A percentile compares a stretch with the other conserved stretches of the same genome.
phyloP scores from a whole-genome alignment of 2,113 vertebrate genomes.

The Falcunculus frontatus region DNA sequence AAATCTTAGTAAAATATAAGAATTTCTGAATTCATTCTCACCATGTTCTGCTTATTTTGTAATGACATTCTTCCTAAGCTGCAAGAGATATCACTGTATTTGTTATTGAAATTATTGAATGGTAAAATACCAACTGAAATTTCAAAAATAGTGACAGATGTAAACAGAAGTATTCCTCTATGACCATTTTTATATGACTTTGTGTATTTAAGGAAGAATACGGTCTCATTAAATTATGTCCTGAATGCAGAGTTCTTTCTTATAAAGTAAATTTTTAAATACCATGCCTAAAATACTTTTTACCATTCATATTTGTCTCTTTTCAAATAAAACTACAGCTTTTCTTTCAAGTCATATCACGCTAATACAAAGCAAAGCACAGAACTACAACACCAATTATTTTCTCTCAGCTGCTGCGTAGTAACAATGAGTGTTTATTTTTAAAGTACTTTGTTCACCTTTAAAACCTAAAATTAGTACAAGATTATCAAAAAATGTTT shows the following conservation, averaged over 20 bases:
- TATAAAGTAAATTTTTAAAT: background rate
- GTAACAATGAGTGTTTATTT: slow-evolving; percentile 4
- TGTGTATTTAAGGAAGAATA: background rate
- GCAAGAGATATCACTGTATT: background rate
- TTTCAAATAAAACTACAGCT: background rate
- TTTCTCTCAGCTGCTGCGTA: background rate
- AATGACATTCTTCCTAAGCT: background rate
- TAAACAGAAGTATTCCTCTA: background rate
- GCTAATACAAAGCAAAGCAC: background rate
- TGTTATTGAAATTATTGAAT: background rate
- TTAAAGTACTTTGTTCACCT: background rate
- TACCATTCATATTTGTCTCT: background rate
- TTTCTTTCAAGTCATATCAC: background rate
- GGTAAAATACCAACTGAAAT: background rate
- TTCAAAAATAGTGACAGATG: background rate
- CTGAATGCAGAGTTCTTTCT: background rate
- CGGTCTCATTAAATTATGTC: background rate
- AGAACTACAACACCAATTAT: background rate
- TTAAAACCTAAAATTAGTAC: background rate
- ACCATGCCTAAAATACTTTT: background rate
- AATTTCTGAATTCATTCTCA: background rate
- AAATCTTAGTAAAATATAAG: background rate
- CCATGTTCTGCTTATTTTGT: background rate
- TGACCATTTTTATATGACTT: background rate
- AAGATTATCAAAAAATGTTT: background rate